Evolutionary conservation across 2,113 vertebrate genomes (phyloP), one percentile per base, ranked within the genome.

Genomic region (Aspiorhynchus laticeps): DNA sequence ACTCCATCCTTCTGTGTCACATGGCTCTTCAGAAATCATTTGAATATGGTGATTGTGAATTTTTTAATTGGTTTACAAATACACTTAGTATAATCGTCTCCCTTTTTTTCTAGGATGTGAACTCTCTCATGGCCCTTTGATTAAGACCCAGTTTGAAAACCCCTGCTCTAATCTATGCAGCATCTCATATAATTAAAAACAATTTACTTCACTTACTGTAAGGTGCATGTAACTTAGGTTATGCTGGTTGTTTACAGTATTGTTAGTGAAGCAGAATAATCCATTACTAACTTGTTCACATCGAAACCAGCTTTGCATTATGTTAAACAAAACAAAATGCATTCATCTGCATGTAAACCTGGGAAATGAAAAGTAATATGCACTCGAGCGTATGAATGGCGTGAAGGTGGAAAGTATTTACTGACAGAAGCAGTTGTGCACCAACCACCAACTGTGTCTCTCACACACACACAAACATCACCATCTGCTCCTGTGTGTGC

Each of bases 401-500:
- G 4, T 79, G 76, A 79, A 56, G 76, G 48, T 79, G 76, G 46
- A 56, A 15, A 79, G 26, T 79, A 79, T 79, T 79, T 56, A 79
- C 46, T 84, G 85, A 86, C 80, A 74, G 61, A 85, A 56, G 43
- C 78, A 59, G 85, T 89, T 85, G 80, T 71, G 65, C 48, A 51
- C 76, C 48, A 56, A 79, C 76, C 76, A 53, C 76, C 76, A 79
- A 46, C 41, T 28, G 73, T 15, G n/a, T 48, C 41, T 76, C 73
- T 76, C 73, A 0, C 73, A 53, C 28, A 88, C 89, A 84, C 87
- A 71, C 51, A 69, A 71, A 87, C 46, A 53, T 86, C 87, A 88
- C 95, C 95, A 96, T 95, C 95, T 96, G 96, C 86, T 93, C 91
- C 4, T 38, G 28, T 43, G 63, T 51, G 75, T 43, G 3, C 43